A percentile compares a stretch with the other conserved stretches of the same genome.
Evolutionary conservation across 2,797 vertebrate genomes (phyloP).

Genomic region (Delichon dasypus): DNA sequence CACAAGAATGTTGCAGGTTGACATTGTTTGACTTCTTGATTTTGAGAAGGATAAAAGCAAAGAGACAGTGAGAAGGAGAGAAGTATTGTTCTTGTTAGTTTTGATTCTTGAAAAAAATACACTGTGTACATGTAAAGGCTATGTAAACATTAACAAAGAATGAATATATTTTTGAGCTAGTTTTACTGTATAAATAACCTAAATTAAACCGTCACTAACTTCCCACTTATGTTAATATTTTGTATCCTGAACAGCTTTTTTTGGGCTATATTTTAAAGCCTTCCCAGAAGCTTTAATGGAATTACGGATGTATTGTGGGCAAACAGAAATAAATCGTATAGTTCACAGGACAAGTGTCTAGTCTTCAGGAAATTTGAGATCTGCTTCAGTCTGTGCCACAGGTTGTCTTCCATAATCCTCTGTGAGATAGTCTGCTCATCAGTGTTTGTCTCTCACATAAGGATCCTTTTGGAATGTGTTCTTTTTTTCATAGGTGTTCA

Average conservation of each 20-base stretch:
- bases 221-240: background rate
- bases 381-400: background rate
- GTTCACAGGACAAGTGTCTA: background rate
- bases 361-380: background rate
- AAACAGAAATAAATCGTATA: background rate
- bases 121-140: background rate
- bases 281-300: background rate
- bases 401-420: background rate
- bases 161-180: background rate
- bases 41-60: background rate
- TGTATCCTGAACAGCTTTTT: background rate
- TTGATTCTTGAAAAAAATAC: too few species aligned
- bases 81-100: background rate
- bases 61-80: background rate
- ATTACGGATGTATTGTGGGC: background rate
- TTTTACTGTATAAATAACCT: background rate
- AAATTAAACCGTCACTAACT: background rate
- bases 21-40: background rate
- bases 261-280: background rate
- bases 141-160: background rate
- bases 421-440: background rate
- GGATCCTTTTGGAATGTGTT: background rate
- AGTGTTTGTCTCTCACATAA: background rate
- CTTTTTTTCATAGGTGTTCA: background rate
- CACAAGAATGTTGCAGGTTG: background rate